phyloP scores from a whole-genome alignment of 2,888 invertebrate species.

The Gryllus longicercus region DNA sequence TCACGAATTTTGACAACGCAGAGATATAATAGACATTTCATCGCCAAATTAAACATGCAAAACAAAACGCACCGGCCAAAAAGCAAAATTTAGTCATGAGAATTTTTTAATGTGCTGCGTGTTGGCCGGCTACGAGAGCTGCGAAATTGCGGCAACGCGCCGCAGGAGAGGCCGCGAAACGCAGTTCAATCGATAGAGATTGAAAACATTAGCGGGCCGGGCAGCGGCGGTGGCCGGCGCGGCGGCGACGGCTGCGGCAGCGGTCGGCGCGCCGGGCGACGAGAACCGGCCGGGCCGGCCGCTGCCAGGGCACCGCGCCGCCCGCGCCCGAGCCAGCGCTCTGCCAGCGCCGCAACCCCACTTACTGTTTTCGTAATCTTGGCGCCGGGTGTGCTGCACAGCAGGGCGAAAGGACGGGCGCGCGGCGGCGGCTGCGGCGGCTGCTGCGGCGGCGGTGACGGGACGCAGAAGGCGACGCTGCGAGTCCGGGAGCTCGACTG shows the following conservation, averaged over 20 bases:
- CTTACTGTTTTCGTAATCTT: conserved; percentile 17
- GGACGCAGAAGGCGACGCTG: neutral
- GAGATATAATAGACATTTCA: no score
- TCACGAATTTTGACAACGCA: no score
- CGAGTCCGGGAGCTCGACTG: neutral
- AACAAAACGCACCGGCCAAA: no score
- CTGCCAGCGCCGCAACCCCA: neutral
- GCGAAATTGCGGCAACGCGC: neutral
- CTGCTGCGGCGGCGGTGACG: neutral
- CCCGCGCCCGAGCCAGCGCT: neutral
- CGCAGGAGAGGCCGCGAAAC: conserved; percentile 3
- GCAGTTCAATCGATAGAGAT: conserved; percentile 2
- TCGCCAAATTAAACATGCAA: no score
- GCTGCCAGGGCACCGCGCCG: neutral
- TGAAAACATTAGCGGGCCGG: neutral
- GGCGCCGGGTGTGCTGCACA: neutral
- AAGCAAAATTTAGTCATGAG: no score
- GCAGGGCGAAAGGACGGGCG: neutral
- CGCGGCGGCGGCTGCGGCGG: neutral
- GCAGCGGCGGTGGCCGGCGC: no score
- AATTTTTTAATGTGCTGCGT: no score
- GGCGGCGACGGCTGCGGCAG: no score
- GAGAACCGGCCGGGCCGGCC: neutral
- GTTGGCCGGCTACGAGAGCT: no score
- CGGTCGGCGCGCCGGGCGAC: no score